Evolutionary conservation across 1,140 invertebrate genomes (phyloP).

Genomic region (Reticulitermes speratus): DNA sequence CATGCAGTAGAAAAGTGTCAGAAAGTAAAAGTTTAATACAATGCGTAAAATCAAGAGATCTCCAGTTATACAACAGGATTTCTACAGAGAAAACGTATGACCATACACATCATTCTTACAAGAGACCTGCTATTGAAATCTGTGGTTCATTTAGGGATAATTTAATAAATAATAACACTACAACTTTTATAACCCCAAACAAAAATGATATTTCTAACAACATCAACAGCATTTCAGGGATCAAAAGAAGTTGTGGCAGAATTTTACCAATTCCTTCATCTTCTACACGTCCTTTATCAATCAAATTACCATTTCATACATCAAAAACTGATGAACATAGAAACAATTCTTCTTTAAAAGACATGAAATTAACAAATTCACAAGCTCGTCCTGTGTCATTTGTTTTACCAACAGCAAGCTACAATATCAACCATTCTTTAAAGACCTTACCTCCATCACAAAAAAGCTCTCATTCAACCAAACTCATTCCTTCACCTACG

Average conservation of each 20-base stretch:
- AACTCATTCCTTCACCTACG: background rate
- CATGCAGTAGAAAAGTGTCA: background rate
- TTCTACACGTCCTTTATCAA: background rate
- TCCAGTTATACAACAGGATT: background rate
- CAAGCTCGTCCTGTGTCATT: background rate
- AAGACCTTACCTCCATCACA: background rate
- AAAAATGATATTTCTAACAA: background rate
- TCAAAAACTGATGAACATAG: background rate
- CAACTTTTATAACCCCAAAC: background rate
- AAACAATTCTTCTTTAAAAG: background rate
- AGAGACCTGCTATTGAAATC: background rate
- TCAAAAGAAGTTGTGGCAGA: background rate
- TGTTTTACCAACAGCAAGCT: conserved; percentile 2
- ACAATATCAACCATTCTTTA: background rate
- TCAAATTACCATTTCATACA: background rate
- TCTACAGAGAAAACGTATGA: background rate
- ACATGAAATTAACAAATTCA: background rate
- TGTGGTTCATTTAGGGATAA: background rate
- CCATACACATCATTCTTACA: background rate
- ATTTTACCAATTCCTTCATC: conserved; percentile 7
- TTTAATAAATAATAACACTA: background rate
- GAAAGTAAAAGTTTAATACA: background rate
- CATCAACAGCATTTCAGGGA: conserved; percentile 4
- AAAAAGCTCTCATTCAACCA: background rate
- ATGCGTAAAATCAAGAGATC: conserved; percentile 7